Conservation (phyloP, 1,140 invertebrate species). For the Tetragonula clypearis region DNA sequence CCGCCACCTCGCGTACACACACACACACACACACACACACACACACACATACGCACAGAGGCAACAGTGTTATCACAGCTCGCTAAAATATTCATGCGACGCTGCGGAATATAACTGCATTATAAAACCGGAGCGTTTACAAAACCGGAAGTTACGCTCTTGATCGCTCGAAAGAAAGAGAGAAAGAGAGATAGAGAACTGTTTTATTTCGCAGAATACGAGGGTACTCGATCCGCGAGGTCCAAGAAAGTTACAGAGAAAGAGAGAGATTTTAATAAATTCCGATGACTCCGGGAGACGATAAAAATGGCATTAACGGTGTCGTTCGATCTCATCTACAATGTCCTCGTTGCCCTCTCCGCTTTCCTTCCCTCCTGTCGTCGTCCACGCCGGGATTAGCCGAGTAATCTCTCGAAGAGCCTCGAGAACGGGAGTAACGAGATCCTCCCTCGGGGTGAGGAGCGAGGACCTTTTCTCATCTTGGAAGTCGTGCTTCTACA, state of each 20-base stretch:
- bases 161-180: background rate
- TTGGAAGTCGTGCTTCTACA: constrained; percentile 47
- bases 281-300: constrained; percentile 48
- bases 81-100: background rate
- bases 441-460: constrained; percentile 48
- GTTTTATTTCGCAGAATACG: too few relatives aligned
- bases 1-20: too few relatives aligned
- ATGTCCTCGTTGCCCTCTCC: constrained; percentile 33
- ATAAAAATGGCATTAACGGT: constrained; percentile 66
- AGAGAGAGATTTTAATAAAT: constrained; percentile 59
- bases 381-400: constrained; percentile 63
- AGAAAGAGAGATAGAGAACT: too few relatives aligned
- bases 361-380: constrained; percentile 3
- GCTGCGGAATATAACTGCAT: background rate
- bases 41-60: too few relatives aligned
- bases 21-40: too few relatives aligned
- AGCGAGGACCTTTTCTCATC: constrained; percentile 67
- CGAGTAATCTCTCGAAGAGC: constrained; percentile 67
- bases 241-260: background rate
- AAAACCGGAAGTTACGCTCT: background rate
- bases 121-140: background rate
- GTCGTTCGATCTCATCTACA: constrained; percentile 66
- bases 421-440: constrained; percentile 63
- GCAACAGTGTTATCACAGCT: background rate
- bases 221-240: background rate